Evolutionary conservation across 2,797 vertebrate species (phyloP).

Genomic region (Ambastaia sidthimunki): DNA sequence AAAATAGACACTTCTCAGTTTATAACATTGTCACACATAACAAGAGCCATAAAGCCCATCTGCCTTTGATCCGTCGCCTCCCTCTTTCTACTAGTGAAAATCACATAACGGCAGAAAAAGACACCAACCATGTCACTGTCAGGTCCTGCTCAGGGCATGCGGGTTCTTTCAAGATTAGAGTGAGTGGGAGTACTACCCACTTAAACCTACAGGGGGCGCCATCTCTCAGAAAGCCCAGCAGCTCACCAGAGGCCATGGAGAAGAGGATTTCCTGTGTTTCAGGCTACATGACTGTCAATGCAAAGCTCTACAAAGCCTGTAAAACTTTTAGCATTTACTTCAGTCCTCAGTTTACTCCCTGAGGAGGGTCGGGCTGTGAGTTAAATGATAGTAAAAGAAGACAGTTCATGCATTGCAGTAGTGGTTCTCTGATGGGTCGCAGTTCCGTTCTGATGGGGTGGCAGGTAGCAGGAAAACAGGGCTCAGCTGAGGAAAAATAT

Average conservation of each 20-base stretch:
- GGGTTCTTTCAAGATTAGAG: constrained; percentile 39
- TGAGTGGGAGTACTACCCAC: constrained; percentile 58
- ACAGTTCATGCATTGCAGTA: too few species aligned
- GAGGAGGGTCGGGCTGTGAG: neutral
- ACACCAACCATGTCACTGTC: constrained; percentile 23
- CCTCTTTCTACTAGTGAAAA: constrained; percentile 52
- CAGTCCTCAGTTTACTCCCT: neutral
- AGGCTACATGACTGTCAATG: constrained; percentile 42
- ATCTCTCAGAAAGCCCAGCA: constrained; percentile 39
- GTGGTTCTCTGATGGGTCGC: too few species aligned
- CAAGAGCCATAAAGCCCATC: constrained; percentile 46
- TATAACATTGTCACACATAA: constrained; percentile 61
- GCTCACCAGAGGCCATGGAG: constrained; percentile 53
- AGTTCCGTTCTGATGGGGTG: too few species aligned
- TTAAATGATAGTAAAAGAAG: too few species aligned
- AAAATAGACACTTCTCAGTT: constrained; percentile 37
- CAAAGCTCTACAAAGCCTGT: constrained; percentile 3
- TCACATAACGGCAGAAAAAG: constrained; percentile 41
- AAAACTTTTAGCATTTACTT: neutral
- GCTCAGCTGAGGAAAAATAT: too few species aligned
- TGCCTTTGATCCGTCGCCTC: constrained; percentile 64
- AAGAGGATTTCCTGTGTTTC: constrained; percentile 55
- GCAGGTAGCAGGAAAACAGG: too few species aligned
- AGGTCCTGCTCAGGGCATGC: constrained; percentile 42
- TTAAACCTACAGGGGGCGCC: constrained; percentile 53